Base-by-base conservation (phyloP, 2,113 vertebrate species). In the Benitochromis conjunctus region DNA sequence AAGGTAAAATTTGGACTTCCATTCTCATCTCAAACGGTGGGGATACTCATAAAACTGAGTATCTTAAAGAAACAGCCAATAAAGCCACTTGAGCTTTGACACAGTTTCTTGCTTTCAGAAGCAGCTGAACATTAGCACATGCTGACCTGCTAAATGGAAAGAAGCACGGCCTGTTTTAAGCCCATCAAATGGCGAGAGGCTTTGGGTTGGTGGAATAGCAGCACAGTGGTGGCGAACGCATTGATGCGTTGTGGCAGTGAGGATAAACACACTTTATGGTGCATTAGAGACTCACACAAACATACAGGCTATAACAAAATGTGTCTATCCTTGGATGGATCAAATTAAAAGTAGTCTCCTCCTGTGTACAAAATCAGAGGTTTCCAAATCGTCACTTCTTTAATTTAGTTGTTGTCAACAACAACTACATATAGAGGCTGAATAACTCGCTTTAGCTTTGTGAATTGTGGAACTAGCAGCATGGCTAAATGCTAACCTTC, bases 251-350 rank as follows among this genome's bases (percentile, higher is more conserved):
- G 91, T 88, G 77, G 88, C 91, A 86, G 92, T 46, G 85, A 91
- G 92, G 89, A 93, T 89, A 94, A 90, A 92, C 92, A 95, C 91
- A 94, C 93, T 93, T 95, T 94, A 95, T 94, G 93, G 94, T 91
- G 94, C 92, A 94, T 94, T 93, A 93, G 91, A 38, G 89, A 87
- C 46, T 82, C 93, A 91, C 84, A 81, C 85, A 86, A 85, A 85
- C 85, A 91, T 54, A 58, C 46, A 53, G 43, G 60, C 60, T 2
- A 83, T 84, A 84, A 74, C 64, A 88, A 85, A 90, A 83, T 81
- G 81, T 43, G 83, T 88, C 76, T 58, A 66, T 87, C 79, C 79
- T 41, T 69, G 78, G 83, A 88, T 48, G 66, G 82, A 92, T 91
- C 91, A 92, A 94, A 94, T 94, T 94, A 91, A 94, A 95, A 88